Evolutionary conservation across 2,888 invertebrate genomes (phyloP).

Genomic region (Leucophora obtusa): DNA sequence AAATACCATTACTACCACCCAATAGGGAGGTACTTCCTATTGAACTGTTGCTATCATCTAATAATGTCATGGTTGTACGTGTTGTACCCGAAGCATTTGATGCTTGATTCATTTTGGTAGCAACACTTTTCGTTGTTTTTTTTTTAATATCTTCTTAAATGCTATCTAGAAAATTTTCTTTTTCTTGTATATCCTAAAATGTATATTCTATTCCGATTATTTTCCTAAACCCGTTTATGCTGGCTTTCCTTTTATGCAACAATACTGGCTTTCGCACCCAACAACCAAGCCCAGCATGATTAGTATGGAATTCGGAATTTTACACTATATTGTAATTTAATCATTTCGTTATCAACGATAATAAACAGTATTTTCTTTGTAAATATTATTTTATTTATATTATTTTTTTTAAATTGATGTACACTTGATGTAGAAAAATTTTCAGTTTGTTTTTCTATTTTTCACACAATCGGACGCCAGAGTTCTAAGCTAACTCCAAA

Average conservation of each 20-base stretch:
- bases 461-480: slow-evolving; percentile 19
- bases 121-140: not conserved
- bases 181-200: slow-evolving; percentile 11
- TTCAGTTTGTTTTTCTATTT: slow-evolving; percentile 47
- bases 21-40: slow-evolving; percentile 64
- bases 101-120: slow-evolving; percentile 52
- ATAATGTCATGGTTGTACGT: slow-evolving; percentile 65
- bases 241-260: slow-evolving; percentile 64
- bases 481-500: no score
- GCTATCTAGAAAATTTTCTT: slow-evolving; percentile 15
- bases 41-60: slow-evolving; percentile 70
- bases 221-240: slow-evolving; percentile 57
- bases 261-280: slow-evolving; percentile 43
- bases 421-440: not conserved
- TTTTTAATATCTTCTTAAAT: slow-evolving; percentile 1
- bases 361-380: not conserved
- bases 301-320: slow-evolving; percentile 7
- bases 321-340: not conserved
- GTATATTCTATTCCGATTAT: slow-evolving; percentile 14
- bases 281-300: slow-evolving; percentile 41
- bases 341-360: slow-evolving; percentile 7
- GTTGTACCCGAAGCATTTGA: slow-evolving; percentile 66
- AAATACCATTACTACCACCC: slow-evolving; percentile 50
- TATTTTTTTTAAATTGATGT: slow-evolving; percentile 3
- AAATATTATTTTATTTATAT: not conserved